phyloP scores from a whole-genome alignment of 2,113 vertebrate genomes.

The Motacilla alba region DNA sequence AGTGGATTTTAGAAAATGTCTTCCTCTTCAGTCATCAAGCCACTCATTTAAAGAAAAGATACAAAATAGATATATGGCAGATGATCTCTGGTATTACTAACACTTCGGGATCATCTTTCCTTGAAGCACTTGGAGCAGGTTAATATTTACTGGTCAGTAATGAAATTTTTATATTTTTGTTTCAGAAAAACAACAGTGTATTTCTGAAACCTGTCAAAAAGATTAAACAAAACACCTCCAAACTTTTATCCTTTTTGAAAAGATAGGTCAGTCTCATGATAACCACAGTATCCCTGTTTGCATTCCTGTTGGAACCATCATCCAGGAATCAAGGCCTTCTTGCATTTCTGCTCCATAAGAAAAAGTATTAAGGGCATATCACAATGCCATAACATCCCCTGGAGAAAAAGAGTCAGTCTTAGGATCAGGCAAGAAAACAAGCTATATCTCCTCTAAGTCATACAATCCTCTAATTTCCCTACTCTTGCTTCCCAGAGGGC shows the following conservation, averaged over 20 bases:
- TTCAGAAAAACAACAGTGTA: not conserved
- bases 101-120: not conserved
- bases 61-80: not conserved
- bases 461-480: not conserved
- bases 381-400: not conserved
- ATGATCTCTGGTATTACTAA: not conserved
- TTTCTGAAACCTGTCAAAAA: not conserved
- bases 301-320: not conserved
- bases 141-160: not conserved
- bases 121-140: not conserved
- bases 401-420: not conserved
- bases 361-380: not conserved
- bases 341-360: not conserved
- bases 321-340: not conserved
- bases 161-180: not conserved
- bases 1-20: not conserved
- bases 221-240: not conserved
- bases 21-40: not conserved
- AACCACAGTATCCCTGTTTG: fast-evolving
- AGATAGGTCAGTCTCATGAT: not conserved
- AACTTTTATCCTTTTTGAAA: not conserved
- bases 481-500: not conserved
- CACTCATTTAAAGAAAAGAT: not conserved
- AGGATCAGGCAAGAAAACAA: not conserved
- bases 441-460: not conserved